Conservation (phyloP, 1,140 invertebrate genomes). For the Pemphigus obesinymphae region DNA sequence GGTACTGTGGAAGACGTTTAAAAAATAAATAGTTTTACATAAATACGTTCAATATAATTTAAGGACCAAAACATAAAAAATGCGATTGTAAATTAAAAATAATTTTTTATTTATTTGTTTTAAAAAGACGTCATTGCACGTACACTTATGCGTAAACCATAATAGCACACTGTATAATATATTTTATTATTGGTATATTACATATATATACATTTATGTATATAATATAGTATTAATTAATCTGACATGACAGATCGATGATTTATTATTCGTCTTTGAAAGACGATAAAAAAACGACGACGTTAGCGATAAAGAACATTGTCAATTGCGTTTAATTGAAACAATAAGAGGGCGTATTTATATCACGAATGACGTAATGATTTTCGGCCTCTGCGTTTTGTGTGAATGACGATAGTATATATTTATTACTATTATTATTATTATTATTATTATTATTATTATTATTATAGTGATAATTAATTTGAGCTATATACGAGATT, state of each 20-base stretch:
- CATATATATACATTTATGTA: background rate
- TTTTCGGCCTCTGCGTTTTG: background rate
- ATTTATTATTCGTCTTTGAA: background rate
- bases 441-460: background rate
- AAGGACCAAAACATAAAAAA: too few species aligned
- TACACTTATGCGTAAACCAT: too few species aligned
- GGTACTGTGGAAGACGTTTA: too few species aligned
- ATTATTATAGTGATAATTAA: background rate
- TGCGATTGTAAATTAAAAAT: too few species aligned
- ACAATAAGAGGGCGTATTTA: slow-evolving; percentile 9
- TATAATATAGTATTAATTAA: background rate
- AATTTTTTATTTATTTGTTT: too few species aligned
- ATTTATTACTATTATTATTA: background rate
- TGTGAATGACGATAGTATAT: background rate
- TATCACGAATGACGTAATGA: background rate
- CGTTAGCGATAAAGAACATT: too few species aligned
- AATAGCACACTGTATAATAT: too few species aligned
- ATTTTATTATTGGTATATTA: background rate
- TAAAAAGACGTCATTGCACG: background rate
- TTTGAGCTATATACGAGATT: background rate
- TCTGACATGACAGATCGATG: too few species aligned
- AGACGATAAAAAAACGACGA: background rate
- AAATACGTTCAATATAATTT: too few species aligned
- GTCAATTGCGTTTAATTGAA: slow-evolving; percentile 36
- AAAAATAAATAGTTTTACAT: too few species aligned